A percentile compares a stretch with the other conserved stretches of the same genome.
phyloP scores from a whole-genome alignment of 2,888 invertebrate genomes.

The Campoplex nolae region DNA sequence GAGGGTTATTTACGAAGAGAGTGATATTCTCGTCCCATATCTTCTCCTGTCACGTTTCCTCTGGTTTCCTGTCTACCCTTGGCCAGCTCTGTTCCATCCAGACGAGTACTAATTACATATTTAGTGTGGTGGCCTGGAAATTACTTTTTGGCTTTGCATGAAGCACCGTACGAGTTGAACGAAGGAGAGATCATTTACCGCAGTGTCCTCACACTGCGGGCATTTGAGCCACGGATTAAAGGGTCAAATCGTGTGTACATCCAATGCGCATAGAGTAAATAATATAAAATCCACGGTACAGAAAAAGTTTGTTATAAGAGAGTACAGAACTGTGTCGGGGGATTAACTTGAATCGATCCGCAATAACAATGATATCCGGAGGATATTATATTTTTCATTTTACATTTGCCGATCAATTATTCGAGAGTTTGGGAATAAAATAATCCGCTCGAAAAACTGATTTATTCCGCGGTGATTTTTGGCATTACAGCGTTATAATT shows the following conservation, averaged over 20 bases:
- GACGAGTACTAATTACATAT: constrained; percentile 71
- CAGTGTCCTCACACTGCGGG: neutral
- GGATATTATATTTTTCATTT: neutral
- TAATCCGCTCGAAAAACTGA: neutral
- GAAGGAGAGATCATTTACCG: constrained; percentile 46
- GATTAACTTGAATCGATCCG: neutral
- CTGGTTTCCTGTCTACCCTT: constrained; percentile 44
- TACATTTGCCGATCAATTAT: neutral
- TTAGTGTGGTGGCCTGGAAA: constrained; percentile 65
- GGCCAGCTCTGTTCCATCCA: constrained; percentile 45
- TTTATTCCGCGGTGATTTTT: neutral
- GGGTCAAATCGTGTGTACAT: neutral
- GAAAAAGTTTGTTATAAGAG: neutral
- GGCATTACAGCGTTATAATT: neutral
- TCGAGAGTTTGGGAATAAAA: neutral
- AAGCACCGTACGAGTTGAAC: constrained; percentile 40
- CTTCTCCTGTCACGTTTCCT: constrained; percentile 41
- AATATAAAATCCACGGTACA: neutral
- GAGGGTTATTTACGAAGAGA: constrained; percentile 14
- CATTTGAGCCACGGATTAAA: constrained; percentile 20
- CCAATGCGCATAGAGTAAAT: neutral
- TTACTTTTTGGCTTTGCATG: constrained; percentile 63
- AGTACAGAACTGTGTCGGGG: neutral
- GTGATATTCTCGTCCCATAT: constrained; percentile 40
- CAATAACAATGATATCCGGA: neutral